Base-by-base conservation (phyloP, 2,113 vertebrate genomes). In the Hiodon alosoides region DNA sequence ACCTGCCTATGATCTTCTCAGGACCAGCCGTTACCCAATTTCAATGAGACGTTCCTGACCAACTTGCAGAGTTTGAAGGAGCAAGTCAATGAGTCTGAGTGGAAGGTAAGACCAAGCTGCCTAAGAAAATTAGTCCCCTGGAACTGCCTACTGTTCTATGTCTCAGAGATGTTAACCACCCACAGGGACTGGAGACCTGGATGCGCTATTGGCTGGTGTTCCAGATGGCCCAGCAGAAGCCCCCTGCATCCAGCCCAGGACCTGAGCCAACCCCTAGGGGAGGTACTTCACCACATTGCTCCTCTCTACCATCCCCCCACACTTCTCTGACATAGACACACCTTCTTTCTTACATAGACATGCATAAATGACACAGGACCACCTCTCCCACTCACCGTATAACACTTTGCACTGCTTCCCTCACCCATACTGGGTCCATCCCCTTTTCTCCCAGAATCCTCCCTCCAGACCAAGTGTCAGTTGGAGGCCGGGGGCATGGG, bases 151-250 rank as follows among this genome's bases (percentile, higher is more conserved):
- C 5, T 54, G 17, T 0, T 46, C 31, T 47, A 52, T 52, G n/a
- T 74, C 5, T 64, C 7, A 46, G 55, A 0, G 9, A 14, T 31
- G 16, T 31, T 17, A 52, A 10, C 5, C 52, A 51, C 62, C 79
- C 81, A 67, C 86, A 98, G 96, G 51, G 79, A 48, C 93, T 98
- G 3, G 90, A 95, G 79, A 80, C 79, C 78, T 97, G 96, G 96
- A 84, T 96, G 90, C 86, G 91, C 68, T 87, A 93, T 59, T 96
- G 94, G 95, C 90, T 95, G 76, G 83, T 96, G 71, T 96, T 97
- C 74, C 88, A 94, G 65, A 89, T 91, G 90, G 91, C 93, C 83
- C 93, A 92, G 84, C 81, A 89, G 74, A 54, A 75, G n/a, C 81
- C 74, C n/a, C 11, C 73, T 16, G 3, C 50, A 5, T 1, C 72